Percentiles rank a stretch among this genome's conserved stretches.
These are phyloP conservation scores for Machimus rusticus DNA, from an alignment of 2,888 invertebrate genomes.

Conservation along the genomic window DNA sequence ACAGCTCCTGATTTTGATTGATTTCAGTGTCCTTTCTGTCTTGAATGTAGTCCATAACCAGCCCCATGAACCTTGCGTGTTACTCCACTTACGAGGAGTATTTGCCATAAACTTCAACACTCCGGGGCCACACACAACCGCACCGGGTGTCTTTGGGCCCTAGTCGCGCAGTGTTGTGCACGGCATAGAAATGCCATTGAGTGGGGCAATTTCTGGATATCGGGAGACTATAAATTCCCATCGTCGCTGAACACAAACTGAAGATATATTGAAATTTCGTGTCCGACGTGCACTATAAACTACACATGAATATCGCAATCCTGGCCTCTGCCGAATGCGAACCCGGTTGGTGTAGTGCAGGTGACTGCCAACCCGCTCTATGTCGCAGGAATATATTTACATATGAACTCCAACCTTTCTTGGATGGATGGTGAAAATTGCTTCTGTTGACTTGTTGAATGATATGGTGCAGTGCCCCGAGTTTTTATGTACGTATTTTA, in stretches of 20 bases:
- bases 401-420: neutral
- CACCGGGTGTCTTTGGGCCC: neutral
- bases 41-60: constrained; percentile 29
- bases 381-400: neutral
- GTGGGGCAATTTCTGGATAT: neutral
- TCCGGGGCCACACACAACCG: neutral
- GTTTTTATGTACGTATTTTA: neutral
- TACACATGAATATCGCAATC: neutral
- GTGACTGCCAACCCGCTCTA: neutral
- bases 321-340: neutral
- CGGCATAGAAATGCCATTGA: constrained; percentile 21
- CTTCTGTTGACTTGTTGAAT: neutral
- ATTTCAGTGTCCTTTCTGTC: constrained; percentile 29
- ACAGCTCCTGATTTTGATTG: constrained; percentile 37
- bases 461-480: neutral
- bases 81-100: constrained; percentile 5
- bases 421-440: neutral
- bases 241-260: neutral
- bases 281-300: constrained; percentile 1
- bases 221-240: neutral
- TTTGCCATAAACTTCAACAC: constrained; percentile 24
- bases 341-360: neutral
- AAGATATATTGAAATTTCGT: constrained; percentile 25
- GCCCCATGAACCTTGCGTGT: constrained; percentile 14
- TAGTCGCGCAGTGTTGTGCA: neutral